A percentile compares a stretch with the other conserved stretches of the same genome.
These are phyloP conservation scores for Phylloscopus whistleri DNA, from an alignment of 2,113 vertebrate species.

Conservation along the genomic window DNA sequence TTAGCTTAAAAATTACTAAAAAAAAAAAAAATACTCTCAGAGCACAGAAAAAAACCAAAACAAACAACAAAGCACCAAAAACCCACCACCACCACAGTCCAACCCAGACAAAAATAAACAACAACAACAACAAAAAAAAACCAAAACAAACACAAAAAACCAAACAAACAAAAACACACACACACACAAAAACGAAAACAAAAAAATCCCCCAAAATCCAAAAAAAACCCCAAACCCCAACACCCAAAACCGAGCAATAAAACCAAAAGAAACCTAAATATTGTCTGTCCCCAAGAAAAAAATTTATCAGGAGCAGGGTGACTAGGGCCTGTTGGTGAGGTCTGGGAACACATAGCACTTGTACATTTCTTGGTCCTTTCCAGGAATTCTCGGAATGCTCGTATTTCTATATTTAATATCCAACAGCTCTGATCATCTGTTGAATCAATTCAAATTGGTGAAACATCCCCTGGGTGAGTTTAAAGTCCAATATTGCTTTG, in stretches of 20 bases:
- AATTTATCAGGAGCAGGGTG: background rate
- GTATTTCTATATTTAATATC: no score
- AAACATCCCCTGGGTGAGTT: background rate
- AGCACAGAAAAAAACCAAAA: background rate
- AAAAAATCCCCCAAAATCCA: fast-evolving
- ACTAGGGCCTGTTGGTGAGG: fast-evolving
- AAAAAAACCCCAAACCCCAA: background rate
- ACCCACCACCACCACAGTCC: background rate
- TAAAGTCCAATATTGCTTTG: background rate
- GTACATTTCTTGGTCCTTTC: fast-evolving
- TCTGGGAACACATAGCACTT: background rate
- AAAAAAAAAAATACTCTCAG: background rate
- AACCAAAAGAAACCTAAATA: fast-evolving
- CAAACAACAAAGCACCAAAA: background rate
- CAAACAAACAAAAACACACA: no score
- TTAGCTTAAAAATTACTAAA: background rate
- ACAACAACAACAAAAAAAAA: no score
- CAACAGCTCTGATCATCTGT: background rate
- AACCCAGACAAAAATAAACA: background rate
- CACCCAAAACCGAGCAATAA: background rate
- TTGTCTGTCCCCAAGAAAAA: background rate
- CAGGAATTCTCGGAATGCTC: background rate
- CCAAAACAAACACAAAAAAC: no score
- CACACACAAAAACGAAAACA: no score
- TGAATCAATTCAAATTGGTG: background rate